These are phyloP conservation scores for Acanthaster planci DNA, from an alignment of 35 echinoderm and acorn worm species.

Conservation along the genomic window DNA sequence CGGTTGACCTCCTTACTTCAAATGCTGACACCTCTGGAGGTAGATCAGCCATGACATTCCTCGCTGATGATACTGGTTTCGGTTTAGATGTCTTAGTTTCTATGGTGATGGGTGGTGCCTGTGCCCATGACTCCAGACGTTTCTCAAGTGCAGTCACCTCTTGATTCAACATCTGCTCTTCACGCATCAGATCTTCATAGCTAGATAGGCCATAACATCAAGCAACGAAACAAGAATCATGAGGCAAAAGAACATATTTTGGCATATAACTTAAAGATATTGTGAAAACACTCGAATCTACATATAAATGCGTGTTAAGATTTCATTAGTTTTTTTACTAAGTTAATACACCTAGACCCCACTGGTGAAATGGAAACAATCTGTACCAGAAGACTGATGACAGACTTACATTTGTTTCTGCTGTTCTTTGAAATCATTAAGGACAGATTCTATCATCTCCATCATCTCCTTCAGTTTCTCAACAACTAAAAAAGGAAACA, in stretches of 20 bases:
- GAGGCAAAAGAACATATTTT: not conserved
- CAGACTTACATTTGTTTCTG: conserved; percentile 76
- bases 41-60: conserved; percentile 57
- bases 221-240: not conserved
- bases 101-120: conserved; percentile 68
- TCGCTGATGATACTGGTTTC: conserved; percentile 52
- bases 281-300: not conserved
- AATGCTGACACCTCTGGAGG: conserved; percentile 93
- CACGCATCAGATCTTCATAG: conserved; percentile 88
- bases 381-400: not conserved
- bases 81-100: conserved; percentile 39
- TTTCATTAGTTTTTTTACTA: no score
- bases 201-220: conserved; percentile 27
- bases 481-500: conserved; percentile 72
- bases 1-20: conserved; percentile 69
- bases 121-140: conserved; percentile 81
- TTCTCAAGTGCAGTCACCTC: conserved; percentile 89
- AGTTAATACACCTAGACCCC: no score
- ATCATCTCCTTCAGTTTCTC: conserved; percentile 92
- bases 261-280: no score
- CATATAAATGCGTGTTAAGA: not conserved
- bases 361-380: not conserved
- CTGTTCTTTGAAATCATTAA: conserved; percentile 84
- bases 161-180: conserved; percentile 75
- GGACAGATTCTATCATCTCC: conserved; percentile 73